Conservation (phyloP, 1,140 invertebrate genomes). For the Akabosia matsudoensis region DNA sequence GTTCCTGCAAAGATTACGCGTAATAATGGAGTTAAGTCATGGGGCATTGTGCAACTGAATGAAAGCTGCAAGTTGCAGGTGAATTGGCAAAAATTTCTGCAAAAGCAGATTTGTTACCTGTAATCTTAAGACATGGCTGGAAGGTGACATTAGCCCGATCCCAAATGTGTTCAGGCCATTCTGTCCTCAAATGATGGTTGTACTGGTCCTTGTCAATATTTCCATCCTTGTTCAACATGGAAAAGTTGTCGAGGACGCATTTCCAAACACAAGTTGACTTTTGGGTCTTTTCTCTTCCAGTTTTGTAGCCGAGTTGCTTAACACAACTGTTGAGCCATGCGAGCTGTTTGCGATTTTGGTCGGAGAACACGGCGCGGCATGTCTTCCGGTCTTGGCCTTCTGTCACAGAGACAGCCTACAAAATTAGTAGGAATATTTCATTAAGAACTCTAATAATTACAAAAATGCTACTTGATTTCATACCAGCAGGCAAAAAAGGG, state of each 20-base stretch:
- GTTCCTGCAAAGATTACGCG: neutral
- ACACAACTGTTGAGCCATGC: neutral
- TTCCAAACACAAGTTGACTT: conserved; percentile 15
- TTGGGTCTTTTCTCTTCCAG: neutral
- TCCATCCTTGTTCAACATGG: neutral
- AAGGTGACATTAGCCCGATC: neutral
- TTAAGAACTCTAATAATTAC: too few species aligned
- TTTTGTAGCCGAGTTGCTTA: conserved; percentile 12
- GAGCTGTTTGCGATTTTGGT: neutral
- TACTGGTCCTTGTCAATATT: neutral
- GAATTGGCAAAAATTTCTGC: neutral
- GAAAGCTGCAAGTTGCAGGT: too few species aligned
- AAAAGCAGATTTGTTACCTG: neutral
- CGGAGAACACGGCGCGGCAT: neutral
- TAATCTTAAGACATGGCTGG: neutral
- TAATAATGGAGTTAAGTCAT: neutral
- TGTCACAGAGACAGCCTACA: neutral
- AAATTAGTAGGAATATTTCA: too few species aligned
- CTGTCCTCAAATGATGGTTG: neutral
- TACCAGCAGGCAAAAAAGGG: too few species aligned
- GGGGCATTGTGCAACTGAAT: too few species aligned
- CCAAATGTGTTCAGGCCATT: neutral
- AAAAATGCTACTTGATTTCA: too few species aligned
- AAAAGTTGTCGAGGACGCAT: neutral
- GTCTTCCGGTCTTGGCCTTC: neutral